A percentile compares a stretch with the other conserved stretches of the same genome.
phyloP scores from a whole-genome alignment of 2,113 vertebrate genomes.

The Cephalopholis sonnerati region DNA sequence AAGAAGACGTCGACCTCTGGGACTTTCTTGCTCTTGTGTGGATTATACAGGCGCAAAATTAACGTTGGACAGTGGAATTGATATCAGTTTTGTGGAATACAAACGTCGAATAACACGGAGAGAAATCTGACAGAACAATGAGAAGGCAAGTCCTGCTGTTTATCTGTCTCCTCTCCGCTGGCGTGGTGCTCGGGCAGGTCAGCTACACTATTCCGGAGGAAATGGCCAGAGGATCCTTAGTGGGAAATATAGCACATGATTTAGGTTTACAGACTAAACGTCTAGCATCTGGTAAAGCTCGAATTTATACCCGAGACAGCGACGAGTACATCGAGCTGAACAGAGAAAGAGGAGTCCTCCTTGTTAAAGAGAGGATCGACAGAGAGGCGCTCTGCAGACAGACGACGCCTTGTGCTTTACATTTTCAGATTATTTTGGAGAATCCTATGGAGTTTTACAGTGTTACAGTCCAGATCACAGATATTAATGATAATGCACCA shows the following conservation, averaged over 20 bases:
- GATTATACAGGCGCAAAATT: background rate
- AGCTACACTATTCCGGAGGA: slow-evolving; percentile 43
- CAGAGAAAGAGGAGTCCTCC: slow-evolving; percentile 41
- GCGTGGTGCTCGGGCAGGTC: slow-evolving; percentile 53
- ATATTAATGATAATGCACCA: slow-evolving; percentile 87
- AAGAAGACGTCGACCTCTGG: background rate
- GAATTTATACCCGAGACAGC: slow-evolving; percentile 52
- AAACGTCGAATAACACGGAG: background rate
- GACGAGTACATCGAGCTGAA: slow-evolving; percentile 55
- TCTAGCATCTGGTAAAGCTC: background rate
- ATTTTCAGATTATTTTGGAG: slow-evolving; percentile 60
- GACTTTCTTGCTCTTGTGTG: background rate
- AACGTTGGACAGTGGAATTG: background rate
- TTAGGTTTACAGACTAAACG: slow-evolving; percentile 58
- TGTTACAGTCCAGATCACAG: slow-evolving; percentile 80
- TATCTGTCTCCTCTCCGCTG: background rate
- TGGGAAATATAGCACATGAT: slow-evolving; percentile 76
- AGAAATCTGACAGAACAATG: background rate
- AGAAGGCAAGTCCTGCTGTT: background rate
- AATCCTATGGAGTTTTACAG: slow-evolving; percentile 84
- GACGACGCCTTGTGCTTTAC: slow-evolving; percentile 78
- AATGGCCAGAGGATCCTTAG: slow-evolving; percentile 41
- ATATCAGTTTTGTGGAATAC: background rate
- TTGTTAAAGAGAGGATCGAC: slow-evolving; percentile 85
- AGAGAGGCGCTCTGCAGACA: slow-evolving; percentile 84